Percentiles rank a stretch among this genome's conserved stretches.
phyloP scores from a whole-genome alignment of 2,888 invertebrate genomes.

The Aplocera efformata region DNA sequence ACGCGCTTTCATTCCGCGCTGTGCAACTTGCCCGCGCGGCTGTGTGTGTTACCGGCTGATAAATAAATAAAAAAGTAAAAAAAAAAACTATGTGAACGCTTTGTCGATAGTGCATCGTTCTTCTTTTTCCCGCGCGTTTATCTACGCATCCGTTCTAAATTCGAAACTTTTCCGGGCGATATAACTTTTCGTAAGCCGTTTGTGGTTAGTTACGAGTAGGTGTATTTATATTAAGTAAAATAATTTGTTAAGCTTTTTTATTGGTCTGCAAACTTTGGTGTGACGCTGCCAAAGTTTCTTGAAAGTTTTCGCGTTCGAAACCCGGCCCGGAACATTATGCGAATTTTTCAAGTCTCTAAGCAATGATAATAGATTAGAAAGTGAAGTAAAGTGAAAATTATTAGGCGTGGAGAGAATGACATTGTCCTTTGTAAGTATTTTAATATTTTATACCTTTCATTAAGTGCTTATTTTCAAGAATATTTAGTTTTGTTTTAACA shows the following conservation, averaged over 20 bases:
- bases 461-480: background rate
- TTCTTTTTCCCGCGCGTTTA: constrained; percentile 64
- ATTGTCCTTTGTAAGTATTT: constrained; percentile 75
- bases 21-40: constrained; percentile 79
- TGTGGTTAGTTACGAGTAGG: constrained; percentile 26
- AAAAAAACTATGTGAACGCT: constrained; percentile 58
- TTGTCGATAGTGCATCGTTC: constrained; percentile 72
- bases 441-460: constrained; percentile 13
- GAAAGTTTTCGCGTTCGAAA: constrained; percentile 29
- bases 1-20: constrained; percentile 81
- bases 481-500: background rate
- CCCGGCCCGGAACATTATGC: constrained; percentile 26
- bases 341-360: constrained; percentile 34
- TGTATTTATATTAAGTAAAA: constrained; percentile 27
- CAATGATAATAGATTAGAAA: constrained; percentile 41
- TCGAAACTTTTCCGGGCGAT: constrained; percentile 37
- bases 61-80: constrained; percentile 67
- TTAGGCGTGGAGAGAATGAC: constrained; percentile 71
- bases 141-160: constrained; percentile 60
- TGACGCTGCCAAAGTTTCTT: constrained; percentile 31
- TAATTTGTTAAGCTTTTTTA: constrained; percentile 31
- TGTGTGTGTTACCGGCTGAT: constrained; percentile 73
- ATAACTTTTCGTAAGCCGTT: constrained; percentile 26
- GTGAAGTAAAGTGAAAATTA: constrained; percentile 49
- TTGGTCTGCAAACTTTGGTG: constrained; percentile 28